Base-by-base conservation (phyloP, 2,888 invertebrate species). In the Corbicula japonica region DNA sequence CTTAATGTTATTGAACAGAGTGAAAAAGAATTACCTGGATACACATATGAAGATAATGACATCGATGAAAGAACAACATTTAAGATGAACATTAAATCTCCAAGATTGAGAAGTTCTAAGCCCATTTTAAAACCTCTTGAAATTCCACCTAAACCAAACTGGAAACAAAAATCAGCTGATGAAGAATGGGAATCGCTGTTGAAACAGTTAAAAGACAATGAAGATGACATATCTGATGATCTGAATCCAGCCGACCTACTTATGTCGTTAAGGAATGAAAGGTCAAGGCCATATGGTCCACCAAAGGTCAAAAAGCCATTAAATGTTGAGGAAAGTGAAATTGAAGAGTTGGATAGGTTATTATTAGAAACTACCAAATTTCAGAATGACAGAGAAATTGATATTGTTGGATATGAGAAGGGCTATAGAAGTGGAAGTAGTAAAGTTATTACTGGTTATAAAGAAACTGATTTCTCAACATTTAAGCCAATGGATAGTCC, bases 401-500 rank as follows among this genome's bases (percentile, higher is more conserved):
- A 61, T 52, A 30, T 30, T 50, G n/a, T n/a, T n/a, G n/a, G n/a
- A n/a, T n/a, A n/a, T n/a, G n/a, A n/a, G n/a, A n/a, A n/a, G n/a
- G n/a, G n/a, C n/a, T n/a, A n/a, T n/a, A n/a, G n/a, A n/a, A n/a
- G n/a, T n/a, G n/a, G n/a, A n/a, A n/a, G n/a, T n/a, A n/a, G n/a
- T n/a, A n/a, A n/a, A n/a, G n/a, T n/a, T n/a, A 26, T 50, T 10
- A 50, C 15, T 26, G 54, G 28, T 26, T 73, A 41, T 69, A 44
- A 74, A 35, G 65, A 60, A 18, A 35, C 52, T 63, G 80, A 83
- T 21, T 52, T 88, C 72, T 82, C 87, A 0, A 88, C 88, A 26
- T 88, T 88, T 58, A 88, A 87, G 76, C 87, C 88, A 41, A 61
- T 72, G 6, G 84, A 83, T 10, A 83, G 80, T 60, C 81, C 82